Conservation (phyloP, 2,888 invertebrate genomes). For the Chrysina gloriosa region DNA sequence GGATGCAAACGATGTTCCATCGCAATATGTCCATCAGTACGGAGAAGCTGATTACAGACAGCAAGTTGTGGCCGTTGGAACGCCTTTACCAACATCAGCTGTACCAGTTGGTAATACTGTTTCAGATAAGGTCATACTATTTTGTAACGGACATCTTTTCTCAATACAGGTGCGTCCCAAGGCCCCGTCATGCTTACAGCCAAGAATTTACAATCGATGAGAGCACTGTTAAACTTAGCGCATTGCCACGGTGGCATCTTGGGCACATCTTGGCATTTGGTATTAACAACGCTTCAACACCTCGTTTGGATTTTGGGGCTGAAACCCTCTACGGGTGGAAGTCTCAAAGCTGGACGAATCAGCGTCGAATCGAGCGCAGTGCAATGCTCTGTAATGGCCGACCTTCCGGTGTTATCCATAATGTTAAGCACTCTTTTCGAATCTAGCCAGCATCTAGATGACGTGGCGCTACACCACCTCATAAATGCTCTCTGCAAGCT, state of each 20-base stretch:
- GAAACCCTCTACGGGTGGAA: constrained; percentile 94
- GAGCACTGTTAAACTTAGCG: constrained; percentile 88
- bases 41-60: constrained; percentile 85
- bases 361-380: constrained; percentile 86
- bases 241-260: constrained; percentile 92
- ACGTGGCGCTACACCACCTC: constrained; percentile 93
- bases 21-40: constrained; percentile 67
- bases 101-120: too few species aligned
- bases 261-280: constrained; percentile 95
- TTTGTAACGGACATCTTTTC: too few species aligned
- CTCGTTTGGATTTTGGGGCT: constrained; percentile 95
- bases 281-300: constrained; percentile 93
- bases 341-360: constrained; percentile 85
- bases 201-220: constrained; percentile 97
- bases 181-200: constrained; percentile 97
- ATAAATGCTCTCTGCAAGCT: constrained; percentile 97
- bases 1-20: constrained; percentile 57
- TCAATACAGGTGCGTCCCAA: constrained; percentile 85
- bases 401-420: constrained; percentile 88
- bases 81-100: constrained; percentile 88
- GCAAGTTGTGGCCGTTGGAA: constrained; percentile 97
- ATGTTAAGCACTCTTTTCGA: constrained; percentile 95
- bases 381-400: constrained; percentile 96
- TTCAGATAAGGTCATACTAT: too few species aligned
- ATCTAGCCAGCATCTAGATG: constrained; percentile 92